These are phyloP conservation scores for Euwallacea similis DNA, from an alignment of 1,140 invertebrate genomes.

Conservation along the genomic window DNA sequence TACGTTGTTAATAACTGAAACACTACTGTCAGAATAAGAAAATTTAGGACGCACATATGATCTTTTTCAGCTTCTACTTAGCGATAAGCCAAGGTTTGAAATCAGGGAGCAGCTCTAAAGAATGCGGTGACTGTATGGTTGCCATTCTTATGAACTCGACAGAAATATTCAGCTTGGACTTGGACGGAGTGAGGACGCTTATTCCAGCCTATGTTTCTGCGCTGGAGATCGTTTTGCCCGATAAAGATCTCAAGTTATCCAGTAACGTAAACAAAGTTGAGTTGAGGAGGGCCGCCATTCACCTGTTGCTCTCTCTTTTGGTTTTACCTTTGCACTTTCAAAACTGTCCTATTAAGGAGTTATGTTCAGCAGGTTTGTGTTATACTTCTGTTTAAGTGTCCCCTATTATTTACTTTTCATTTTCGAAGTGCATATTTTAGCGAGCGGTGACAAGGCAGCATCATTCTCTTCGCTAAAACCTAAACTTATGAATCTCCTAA, in stretches of 20 bases:
- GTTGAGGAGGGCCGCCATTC: slow-evolving; percentile 85
- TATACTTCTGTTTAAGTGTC: slow-evolving; percentile 52
- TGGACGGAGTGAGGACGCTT: slow-evolving; percentile 80
- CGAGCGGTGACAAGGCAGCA: slow-evolving; percentile 52
- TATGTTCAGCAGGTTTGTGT: slow-evolving; percentile 44
- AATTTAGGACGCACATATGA: too few species aligned
- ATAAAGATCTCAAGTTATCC: slow-evolving; percentile 69
- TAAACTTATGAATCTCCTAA: slow-evolving; percentile 80
- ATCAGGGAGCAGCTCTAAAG: slow-evolving; percentile 58
- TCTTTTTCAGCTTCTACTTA: slow-evolving; percentile 72
- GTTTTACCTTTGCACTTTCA: slow-evolving; percentile 90
- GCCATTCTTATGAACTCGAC: slow-evolving; percentile 80
- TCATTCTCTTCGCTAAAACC: slow-evolving; percentile 81
- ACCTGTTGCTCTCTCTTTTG: slow-evolving; percentile 85
- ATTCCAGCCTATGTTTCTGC: slow-evolving; percentile 88
- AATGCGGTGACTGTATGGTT: slow-evolving; percentile 73
- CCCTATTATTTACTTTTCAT: neutral
- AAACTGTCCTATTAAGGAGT: slow-evolving; percentile 75
- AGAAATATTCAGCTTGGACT: slow-evolving; percentile 83
- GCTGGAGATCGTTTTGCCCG: slow-evolving; percentile 74
- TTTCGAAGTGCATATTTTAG: slow-evolving; percentile 21
- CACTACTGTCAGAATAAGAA: too few species aligned
- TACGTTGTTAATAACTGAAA: neutral
- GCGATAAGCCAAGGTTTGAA: slow-evolving; percentile 82
- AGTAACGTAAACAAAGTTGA: slow-evolving; percentile 71